These are phyloP conservation scores for Nasonia giraulti DNA, from an alignment of 1,140 invertebrate genomes.

Conservation along the genomic window DNA sequence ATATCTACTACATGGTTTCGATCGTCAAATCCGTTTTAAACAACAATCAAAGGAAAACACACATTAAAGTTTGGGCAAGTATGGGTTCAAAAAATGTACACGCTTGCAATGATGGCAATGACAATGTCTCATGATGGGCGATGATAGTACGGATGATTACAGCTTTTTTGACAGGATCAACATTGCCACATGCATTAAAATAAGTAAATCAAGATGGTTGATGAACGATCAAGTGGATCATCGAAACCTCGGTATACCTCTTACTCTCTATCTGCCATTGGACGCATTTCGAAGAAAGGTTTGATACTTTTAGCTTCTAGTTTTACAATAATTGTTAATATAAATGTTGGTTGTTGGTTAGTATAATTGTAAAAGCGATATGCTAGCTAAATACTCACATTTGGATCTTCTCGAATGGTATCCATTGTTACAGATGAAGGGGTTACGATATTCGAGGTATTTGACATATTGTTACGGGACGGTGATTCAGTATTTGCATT, in stretches of 20 bases:
- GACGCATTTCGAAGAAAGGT: constrained; percentile 65
- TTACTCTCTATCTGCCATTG: constrained; percentile 64
- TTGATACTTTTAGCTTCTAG: constrained; percentile 44
- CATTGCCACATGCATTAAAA: constrained; percentile 50
- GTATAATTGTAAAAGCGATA: background rate
- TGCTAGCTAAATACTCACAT: constrained; percentile 77
- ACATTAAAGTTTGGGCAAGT: constrained; percentile 33
- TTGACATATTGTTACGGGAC: constrained; percentile 52
- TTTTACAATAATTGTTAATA: constrained; percentile 30
- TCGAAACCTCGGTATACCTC: constrained; percentile 48
- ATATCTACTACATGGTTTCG: constrained; percentile 52
- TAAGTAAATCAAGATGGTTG: constrained; percentile 38
- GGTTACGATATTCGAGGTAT: constrained; percentile 61
- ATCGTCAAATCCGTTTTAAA: constrained; percentile 45
- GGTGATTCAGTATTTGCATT: constrained; percentile 76
- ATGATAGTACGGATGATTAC: constrained; percentile 38
- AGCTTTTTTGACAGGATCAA: constrained; percentile 37
- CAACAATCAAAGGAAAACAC: constrained; percentile 37
- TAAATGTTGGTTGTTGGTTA: constrained; percentile 19
- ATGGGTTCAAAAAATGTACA: constrained; percentile 38
- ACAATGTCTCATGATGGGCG: constrained; percentile 35
- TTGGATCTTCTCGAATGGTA: constrained; percentile 84
- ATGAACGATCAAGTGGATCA: constrained; percentile 18
- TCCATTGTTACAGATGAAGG: constrained; percentile 74
- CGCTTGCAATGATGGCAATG: constrained; percentile 51